Evolutionary conservation across 2,113 vertebrate species (phyloP).

Genomic region (Corydoras sp.): DNA sequence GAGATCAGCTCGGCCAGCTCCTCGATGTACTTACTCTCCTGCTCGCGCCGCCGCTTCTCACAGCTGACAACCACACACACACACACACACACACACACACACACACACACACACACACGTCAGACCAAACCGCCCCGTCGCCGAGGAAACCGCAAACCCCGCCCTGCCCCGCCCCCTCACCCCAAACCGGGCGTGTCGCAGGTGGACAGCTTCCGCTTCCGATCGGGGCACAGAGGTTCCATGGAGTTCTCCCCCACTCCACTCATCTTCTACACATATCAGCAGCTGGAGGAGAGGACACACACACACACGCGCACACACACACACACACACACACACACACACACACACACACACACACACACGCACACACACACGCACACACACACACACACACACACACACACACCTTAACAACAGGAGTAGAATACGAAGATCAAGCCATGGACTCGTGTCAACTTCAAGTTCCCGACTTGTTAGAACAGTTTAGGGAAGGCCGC

Average conservation of each 20-base stretch:
- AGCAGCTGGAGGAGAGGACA: conserved; percentile 75
- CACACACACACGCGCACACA: too few relatives aligned
- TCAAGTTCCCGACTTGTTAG: too few relatives aligned
- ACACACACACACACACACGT: too few relatives aligned
- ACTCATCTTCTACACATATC: conserved; percentile 86
- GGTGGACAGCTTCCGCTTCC: conserved; percentile 88
- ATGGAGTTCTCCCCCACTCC: conserved; percentile 86
- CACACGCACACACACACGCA: conserved; percentile 21
- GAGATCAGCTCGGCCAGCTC: conserved; percentile 97
- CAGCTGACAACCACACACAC: too few relatives aligned
- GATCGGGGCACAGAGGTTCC: conserved; percentile 81
- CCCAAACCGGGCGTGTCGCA: conserved; percentile 83
- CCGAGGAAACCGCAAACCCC: too few relatives aligned
- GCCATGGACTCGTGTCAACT: too few relatives aligned
- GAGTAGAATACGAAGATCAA: too few relatives aligned
- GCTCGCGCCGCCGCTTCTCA: conserved; percentile 93
- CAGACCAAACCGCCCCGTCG: too few relatives aligned
- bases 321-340: conserved; percentile 37
- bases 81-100: too few relatives aligned
- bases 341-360: conserved; percentile 43
- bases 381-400: conserved; percentile 36
- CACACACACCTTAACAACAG: neutral
- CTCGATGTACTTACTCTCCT: conserved; percentile 98
- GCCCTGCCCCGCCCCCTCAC: conserved; percentile 59
- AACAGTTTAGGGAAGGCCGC: too few relatives aligned